Conservation (phyloP, 2,888 invertebrate species). For the Hecatera dysodea region DNA sequence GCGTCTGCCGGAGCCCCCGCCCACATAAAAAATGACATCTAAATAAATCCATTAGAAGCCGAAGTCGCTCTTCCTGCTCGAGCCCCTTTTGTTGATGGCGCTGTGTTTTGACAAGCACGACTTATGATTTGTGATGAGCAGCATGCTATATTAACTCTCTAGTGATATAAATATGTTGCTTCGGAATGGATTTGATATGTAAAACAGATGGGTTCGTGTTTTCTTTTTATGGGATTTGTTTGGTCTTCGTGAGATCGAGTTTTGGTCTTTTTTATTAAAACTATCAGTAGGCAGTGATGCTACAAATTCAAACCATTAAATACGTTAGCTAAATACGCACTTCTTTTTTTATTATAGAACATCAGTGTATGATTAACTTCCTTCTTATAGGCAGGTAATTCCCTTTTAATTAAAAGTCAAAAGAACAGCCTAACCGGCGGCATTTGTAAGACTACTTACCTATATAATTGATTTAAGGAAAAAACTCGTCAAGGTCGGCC, state of each 20-base stretch:
- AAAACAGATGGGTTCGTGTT: slow-evolving; percentile 34
- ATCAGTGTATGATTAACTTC: too few species aligned
- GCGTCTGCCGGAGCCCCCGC: slow-evolving; percentile 87
- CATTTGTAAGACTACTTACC: too few species aligned
- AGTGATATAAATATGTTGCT: slow-evolving; percentile 57
- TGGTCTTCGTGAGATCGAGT: neutral
- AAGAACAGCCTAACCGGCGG: too few species aligned
- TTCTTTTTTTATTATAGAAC: too few species aligned
- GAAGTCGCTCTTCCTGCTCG: slow-evolving; percentile 83
- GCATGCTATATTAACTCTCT: slow-evolving; percentile 81
- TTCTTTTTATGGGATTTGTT: slow-evolving; percentile 9
- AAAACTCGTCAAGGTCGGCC: too few species aligned
- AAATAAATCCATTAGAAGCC: slow-evolving; percentile 90
- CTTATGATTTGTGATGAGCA: slow-evolving; percentile 87
- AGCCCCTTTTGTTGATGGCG: slow-evolving; percentile 85
- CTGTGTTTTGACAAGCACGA: slow-evolving; percentile 86
- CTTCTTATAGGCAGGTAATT: too few species aligned
- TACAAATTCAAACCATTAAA: too few species aligned
- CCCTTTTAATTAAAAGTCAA: neutral
- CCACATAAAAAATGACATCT: slow-evolving; percentile 91
- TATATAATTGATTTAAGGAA: too few species aligned
- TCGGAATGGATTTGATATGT: slow-evolving; percentile 40
- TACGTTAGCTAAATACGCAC: too few species aligned
- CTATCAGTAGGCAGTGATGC: too few species aligned
- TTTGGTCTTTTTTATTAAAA: neutral